These are phyloP conservation scores for Coremacera marginata DNA, from an alignment of 2,888 invertebrate genomes.

Conservation along the genomic window DNA sequence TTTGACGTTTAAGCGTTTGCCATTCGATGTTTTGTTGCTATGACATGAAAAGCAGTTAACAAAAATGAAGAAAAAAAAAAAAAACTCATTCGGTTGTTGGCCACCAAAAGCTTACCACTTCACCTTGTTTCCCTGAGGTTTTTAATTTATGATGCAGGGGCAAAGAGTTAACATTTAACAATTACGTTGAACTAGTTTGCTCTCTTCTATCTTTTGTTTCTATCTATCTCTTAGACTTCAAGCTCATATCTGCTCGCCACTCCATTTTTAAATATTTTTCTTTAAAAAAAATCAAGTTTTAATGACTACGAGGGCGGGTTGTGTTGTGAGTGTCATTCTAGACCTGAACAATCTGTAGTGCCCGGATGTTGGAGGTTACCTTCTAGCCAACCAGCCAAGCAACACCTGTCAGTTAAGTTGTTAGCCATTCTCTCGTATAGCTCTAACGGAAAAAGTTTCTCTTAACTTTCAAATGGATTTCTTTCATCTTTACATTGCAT, in stretches of 20 bases:
- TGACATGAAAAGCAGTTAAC: background rate
- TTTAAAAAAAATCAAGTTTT: background rate
- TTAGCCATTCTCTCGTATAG: no score
- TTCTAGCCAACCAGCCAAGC: no score
- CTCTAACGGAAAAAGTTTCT: no score
- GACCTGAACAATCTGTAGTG: no score
- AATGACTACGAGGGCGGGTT: background rate
- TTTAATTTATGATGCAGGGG: slow-evolving; percentile 6
- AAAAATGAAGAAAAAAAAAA: background rate
- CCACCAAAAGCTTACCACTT: background rate
- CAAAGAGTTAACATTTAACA: background rate
- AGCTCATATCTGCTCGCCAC: no score
- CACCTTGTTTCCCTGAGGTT: background rate
- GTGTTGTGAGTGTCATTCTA: no score
- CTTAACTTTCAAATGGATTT: no score
- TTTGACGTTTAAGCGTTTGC: background rate
- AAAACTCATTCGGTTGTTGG: background rate
- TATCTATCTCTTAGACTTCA: background rate
- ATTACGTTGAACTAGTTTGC: background rate
- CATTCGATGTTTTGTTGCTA: no score
- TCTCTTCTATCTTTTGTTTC: background rate
- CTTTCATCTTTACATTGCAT: no score
- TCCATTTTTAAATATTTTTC: background rate
- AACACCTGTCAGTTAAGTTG: no score
- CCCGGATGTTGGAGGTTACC: no score